Evolutionary conservation across 1,140 invertebrate species (phyloP).

Genomic region (Neodiprion virginianus): DNA sequence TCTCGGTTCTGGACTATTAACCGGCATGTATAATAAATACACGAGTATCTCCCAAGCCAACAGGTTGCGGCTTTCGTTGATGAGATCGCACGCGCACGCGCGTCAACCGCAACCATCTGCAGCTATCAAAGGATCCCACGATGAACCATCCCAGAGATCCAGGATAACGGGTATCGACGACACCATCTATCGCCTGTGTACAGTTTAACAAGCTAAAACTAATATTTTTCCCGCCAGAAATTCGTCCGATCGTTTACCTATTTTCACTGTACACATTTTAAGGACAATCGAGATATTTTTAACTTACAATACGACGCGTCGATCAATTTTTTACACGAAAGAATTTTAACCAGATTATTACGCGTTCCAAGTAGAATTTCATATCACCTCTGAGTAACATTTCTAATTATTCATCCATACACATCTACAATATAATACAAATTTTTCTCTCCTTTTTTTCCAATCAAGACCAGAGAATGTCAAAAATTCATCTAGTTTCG

Average conservation of each 20-base stretch:
- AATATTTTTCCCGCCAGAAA: neutral
- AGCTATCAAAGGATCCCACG: neutral
- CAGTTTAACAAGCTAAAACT: too few relatives aligned
- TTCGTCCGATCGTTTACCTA: neutral
- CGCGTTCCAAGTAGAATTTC: too few relatives aligned
- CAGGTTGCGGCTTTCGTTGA: neutral
- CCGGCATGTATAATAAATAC: too few relatives aligned
- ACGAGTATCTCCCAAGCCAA: too few relatives aligned
- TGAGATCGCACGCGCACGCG: constrained; percentile 4
- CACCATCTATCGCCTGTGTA: neutral
- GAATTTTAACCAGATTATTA: too few relatives aligned
- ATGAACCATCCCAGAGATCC: neutral
- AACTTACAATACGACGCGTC: neutral
- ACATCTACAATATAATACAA: too few relatives aligned
- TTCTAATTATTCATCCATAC: too few relatives aligned
- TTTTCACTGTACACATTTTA: neutral
- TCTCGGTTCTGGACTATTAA: too few relatives aligned
- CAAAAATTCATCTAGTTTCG: too few relatives aligned
- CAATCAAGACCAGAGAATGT: too few relatives aligned
- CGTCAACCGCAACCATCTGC: neutral
- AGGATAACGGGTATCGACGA: constrained; percentile 5
- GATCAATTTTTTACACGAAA: neutral
- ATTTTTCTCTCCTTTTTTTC: too few relatives aligned
- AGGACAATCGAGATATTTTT: neutral
- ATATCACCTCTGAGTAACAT: too few relatives aligned